Conservation (phyloP, 2,888 invertebrate genomes). For the Kuschelorhynchus macadamiae region DNA sequence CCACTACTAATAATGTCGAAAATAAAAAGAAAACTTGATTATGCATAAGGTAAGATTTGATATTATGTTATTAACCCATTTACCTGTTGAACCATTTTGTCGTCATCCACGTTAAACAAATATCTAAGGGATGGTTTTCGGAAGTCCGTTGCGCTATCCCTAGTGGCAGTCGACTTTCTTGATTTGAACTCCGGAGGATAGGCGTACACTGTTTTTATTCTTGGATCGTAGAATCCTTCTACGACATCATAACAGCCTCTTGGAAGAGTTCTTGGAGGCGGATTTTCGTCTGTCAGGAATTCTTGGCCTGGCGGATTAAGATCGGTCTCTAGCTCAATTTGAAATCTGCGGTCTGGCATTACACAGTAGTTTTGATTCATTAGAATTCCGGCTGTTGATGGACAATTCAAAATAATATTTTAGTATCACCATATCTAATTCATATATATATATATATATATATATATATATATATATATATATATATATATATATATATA, state of each 20-base stretch:
- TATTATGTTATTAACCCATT: no score
- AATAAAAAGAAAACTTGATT: no score
- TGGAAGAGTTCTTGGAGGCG: slow-evolving; percentile 45
- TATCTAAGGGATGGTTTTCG: not conserved
- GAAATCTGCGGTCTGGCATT: slow-evolving; percentile 52
- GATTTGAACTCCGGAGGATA: slow-evolving; percentile 12
- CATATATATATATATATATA: no score
- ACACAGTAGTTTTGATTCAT: slow-evolving; percentile 48
- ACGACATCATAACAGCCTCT: slow-evolving; percentile 51
- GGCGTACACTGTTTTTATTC: slow-evolving; percentile 31
- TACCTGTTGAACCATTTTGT: no score
- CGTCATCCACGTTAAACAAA: no score
- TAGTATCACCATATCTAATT: no score
- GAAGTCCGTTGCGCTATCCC: not conserved
- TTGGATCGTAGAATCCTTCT: slow-evolving; percentile 38
- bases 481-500: no score
- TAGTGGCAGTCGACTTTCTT: no score
- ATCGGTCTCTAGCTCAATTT: slow-evolving; percentile 47
- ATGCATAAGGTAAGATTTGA: no score
- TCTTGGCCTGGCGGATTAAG: slow-evolving; percentile 51
- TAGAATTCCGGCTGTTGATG: slow-evolving; percentile 33
- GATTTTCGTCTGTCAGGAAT: slow-evolving; percentile 48
- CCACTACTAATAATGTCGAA: no score
- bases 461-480: no score
- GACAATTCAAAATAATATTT: not conserved